A percentile compares a stretch with the other conserved stretches of the same genome.
Evolutionary conservation across 2,113 vertebrate species (phyloP).

Genomic region (Pedionomus torquatus): DNA sequence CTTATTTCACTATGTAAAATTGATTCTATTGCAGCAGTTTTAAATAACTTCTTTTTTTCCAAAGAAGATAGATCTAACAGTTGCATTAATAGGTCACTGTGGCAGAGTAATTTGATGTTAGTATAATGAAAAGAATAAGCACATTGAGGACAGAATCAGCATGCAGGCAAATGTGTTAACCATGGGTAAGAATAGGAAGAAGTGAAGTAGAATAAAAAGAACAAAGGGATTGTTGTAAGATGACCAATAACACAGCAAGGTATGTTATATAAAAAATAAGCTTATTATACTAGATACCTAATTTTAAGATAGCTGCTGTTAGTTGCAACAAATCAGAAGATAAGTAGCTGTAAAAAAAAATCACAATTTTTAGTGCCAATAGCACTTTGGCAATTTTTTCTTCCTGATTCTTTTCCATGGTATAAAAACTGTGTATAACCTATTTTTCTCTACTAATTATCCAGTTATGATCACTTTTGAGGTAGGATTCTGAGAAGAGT

Average conservation of each 20-base stretch:
- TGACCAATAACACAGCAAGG: neutral
- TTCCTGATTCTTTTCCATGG: neutral
- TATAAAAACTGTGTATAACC: neutral
- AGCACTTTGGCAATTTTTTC: neutral
- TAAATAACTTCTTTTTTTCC: neutral
- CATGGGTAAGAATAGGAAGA: neutral
- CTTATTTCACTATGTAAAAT: neutral
- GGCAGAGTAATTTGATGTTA: neutral
- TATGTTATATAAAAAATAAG: neutral
- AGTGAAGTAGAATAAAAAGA: neutral
- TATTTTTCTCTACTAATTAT: neutral
- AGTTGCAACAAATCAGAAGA: neutral
- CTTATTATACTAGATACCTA: neutral
- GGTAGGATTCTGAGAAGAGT: neutral
- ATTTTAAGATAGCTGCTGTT: neutral
- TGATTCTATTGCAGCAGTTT: neutral
- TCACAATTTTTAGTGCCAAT: neutral
- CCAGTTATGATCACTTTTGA: neutral
- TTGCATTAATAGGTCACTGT: neutral
- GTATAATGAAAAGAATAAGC: neutral
- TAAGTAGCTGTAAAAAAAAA: neutral
- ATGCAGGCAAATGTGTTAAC: neutral
- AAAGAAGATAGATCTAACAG: neutral
- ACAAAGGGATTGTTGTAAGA: neutral
- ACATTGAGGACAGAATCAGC: neutral